Percentiles rank a stretch among this genome's conserved stretches.
These are phyloP conservation scores for Cryptotis parvus DNA, from an alignment of 2,113 vertebrate species.

Conservation along the genomic window DNA sequence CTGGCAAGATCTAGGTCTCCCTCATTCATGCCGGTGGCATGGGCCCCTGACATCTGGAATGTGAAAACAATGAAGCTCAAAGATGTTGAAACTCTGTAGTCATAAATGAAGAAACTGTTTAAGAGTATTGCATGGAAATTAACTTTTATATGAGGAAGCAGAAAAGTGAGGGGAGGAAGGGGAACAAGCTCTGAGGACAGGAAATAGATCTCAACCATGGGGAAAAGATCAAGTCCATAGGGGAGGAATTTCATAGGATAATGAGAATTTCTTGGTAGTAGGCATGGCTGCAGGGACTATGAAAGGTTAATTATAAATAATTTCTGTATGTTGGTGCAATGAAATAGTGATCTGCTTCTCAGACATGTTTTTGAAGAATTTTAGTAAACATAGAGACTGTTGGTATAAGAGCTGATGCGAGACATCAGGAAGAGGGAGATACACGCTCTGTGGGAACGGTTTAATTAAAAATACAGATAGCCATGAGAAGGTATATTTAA, in stretches of 20 bases:
- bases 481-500: background rate
- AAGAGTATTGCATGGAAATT: background rate
- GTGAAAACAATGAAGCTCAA: background rate
- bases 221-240: background rate
- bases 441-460: background rate
- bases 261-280: background rate
- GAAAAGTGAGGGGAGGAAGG: background rate
- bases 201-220: background rate
- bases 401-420: background rate
- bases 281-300: background rate
- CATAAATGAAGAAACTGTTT: background rate
- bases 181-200: background rate
- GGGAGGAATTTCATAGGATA: background rate
- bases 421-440: background rate
- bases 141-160: background rate
- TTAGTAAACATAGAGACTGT: background rate
- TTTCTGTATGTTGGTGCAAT: background rate
- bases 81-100: background rate
- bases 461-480: constrained; percentile 69
- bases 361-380: background rate
- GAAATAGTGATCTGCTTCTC: background rate
- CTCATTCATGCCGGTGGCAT: too few relatives aligned
- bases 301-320: background rate
- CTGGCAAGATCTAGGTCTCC: too few relatives aligned
- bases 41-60: too few relatives aligned